phyloP scores from a whole-genome alignment of 2,797 vertebrate species.

The Tachyglossus aculeatus region DNA sequence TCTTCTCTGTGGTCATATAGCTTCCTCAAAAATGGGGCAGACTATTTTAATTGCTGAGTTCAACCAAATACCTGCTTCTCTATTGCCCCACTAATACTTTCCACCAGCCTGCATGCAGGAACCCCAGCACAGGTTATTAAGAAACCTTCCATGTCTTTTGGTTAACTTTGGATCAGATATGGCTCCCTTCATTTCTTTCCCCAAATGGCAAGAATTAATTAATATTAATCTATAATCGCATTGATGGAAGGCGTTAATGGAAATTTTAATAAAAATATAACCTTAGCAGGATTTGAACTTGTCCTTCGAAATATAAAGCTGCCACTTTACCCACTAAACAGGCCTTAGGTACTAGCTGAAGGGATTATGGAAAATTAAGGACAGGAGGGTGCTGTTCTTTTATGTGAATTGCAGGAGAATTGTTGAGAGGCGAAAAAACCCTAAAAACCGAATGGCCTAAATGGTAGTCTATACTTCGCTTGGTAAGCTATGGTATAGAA shows the following conservation, averaged over 20 bases:
- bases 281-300: constrained; percentile 59
- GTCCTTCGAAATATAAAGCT: constrained; percentile 56
- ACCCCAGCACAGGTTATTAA: constrained; percentile 50
- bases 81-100: constrained; percentile 53
- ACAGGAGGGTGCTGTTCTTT: constrained; percentile 22
- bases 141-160: constrained; percentile 44
- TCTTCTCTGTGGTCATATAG: constrained; percentile 49
- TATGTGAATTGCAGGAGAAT: constrained; percentile 4
- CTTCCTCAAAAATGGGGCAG: constrained; percentile 38
- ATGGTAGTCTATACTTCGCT: no score
- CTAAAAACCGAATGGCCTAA: no score
- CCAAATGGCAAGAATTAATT: constrained; percentile 59
- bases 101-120: no score
- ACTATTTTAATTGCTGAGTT: constrained; percentile 56
- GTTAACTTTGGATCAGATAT: constrained; percentile 62
- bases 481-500: no score
- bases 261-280: constrained; percentile 67
- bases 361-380: constrained; percentile 49
- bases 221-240: constrained; percentile 60
- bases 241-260: constrained; percentile 61
- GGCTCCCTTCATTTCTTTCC: constrained; percentile 50
- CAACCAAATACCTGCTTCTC: constrained; percentile 56
- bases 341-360: constrained; percentile 23
- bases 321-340: constrained; percentile 25
- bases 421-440: no score